phyloP scores from a whole-genome alignment of 1,140 invertebrate genomes.

The Drosophila pseudoobscura region DNA sequence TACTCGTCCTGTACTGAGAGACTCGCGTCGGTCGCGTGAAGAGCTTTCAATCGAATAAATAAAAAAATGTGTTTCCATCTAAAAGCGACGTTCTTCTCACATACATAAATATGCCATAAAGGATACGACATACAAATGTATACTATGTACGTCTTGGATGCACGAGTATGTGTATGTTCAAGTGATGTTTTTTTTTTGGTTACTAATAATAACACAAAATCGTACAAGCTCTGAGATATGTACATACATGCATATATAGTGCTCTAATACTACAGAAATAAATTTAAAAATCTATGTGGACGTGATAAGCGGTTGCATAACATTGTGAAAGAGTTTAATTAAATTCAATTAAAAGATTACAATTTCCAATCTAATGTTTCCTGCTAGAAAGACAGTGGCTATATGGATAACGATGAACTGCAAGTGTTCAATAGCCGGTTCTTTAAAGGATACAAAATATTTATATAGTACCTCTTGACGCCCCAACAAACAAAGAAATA shows the following conservation, averaged over 20 bases:
- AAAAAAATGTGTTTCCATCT: slow-evolving; percentile 42
- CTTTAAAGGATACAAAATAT: too few species aligned
- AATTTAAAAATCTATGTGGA: slow-evolving; percentile 20
- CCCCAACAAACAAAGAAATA: too few species aligned
- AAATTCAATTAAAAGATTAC: too few species aligned
- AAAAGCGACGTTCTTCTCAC: slow-evolving; percentile 18
- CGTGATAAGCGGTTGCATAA: slow-evolving; percentile 36
- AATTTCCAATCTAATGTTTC: too few species aligned
- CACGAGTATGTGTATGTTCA: too few species aligned
- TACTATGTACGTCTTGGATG: too few species aligned
- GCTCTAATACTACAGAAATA: slow-evolving; percentile 13
- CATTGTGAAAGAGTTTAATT: too few species aligned
- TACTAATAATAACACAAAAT: slow-evolving; percentile 12
- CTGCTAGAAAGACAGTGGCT: too few species aligned
- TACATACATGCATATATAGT: slow-evolving; percentile 15
- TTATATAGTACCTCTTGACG: too few species aligned
- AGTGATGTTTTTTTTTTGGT: slow-evolving; percentile 28
- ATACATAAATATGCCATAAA: slow-evolving; percentile 11
- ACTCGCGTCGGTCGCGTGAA: slow-evolving; percentile 11
- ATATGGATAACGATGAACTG: too few species aligned
- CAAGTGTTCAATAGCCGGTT: too few species aligned
- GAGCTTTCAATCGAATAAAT: slow-evolving; percentile 41
- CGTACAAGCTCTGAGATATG: slow-evolving; percentile 8
- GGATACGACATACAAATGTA: too few species aligned
- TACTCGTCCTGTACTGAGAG: slow-evolving; percentile 20